Percentiles rank a stretch among this genome's conserved stretches.
Evolutionary conservation across 2,888 invertebrate genomes (phyloP).

Genomic region (Sarcophaga carnaria): DNA sequence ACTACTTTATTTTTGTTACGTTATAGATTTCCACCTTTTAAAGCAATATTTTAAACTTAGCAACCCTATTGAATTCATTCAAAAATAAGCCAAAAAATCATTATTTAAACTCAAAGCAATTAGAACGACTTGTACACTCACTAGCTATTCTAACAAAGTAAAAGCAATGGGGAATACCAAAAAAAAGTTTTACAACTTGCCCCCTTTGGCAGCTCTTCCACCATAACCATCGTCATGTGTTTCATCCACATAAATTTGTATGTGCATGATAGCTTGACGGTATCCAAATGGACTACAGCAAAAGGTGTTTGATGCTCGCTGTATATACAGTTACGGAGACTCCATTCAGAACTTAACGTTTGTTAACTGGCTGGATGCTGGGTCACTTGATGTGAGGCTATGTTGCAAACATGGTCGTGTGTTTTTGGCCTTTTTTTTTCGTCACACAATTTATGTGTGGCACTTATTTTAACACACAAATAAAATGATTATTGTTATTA

Average conservation of each 20-base stretch:
- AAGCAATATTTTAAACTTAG: too few species aligned
- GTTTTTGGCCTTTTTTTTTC: background rate
- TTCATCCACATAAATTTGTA: too few species aligned
- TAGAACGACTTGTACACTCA: background rate
- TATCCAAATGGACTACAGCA: too few species aligned
- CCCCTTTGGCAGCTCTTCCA: background rate
- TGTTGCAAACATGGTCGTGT: too few species aligned
- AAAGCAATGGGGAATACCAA: background rate
- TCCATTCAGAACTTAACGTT: too few species aligned
- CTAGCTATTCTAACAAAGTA: background rate
- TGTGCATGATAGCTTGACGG: too few species aligned
- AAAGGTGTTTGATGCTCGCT: too few species aligned
- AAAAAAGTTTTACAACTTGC: background rate
- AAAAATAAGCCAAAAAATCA: conserved; percentile 28
- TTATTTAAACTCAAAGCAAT: conserved; percentile 44
- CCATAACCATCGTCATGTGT: too few species aligned
- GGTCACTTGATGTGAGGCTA: too few species aligned
- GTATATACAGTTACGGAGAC: too few species aligned
- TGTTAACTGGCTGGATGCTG: too few species aligned
- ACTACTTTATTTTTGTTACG: too few species aligned
- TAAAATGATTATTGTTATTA: conserved; percentile 28
- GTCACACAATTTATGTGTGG: conserved; percentile 24
- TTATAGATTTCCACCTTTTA: background rate
- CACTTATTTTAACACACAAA: conserved; percentile 40
- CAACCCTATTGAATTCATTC: background rate